Conservation (phyloP, 2,113 vertebrate species). For the Spea bombifrons region DNA sequence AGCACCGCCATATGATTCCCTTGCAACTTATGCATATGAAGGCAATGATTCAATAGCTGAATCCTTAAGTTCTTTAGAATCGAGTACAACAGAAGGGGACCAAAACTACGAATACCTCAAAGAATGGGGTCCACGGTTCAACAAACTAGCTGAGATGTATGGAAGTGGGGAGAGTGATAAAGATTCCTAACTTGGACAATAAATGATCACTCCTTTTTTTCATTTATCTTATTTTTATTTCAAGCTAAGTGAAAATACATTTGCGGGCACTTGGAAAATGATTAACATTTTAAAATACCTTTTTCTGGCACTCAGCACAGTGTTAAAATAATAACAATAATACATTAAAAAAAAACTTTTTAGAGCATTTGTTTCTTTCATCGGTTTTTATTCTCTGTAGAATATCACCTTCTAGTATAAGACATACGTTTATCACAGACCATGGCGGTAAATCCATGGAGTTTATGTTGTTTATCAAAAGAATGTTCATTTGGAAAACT, state of each 20-base stretch:
- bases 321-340: slow-evolving; percentile 50
- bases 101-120: slow-evolving; percentile 96
- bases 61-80: slow-evolving; percentile 92
- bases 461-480: slow-evolving; percentile 71
- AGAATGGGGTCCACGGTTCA: slow-evolving; percentile 93
- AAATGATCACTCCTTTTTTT: slow-evolving; percentile 40
- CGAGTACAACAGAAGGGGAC: slow-evolving; percentile 85
- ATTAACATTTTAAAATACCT: slow-evolving; percentile 63
- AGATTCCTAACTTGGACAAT: slow-evolving; percentile 73
- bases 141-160: slow-evolving; percentile 96
- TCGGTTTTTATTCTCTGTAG: slow-evolving; percentile 65
- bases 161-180: slow-evolving; percentile 87
- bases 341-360: slow-evolving; percentile 40
- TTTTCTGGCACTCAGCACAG: slow-evolving; percentile 70
- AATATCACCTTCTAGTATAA: slow-evolving; percentile 65
- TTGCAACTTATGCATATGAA: slow-evolving; percentile 95
- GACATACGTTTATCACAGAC: slow-evolving; percentile 70
- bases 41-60: slow-evolving; percentile 90
- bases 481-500: slow-evolving; percentile 65
- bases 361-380: slow-evolving; percentile 41
- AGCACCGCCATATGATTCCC: slow-evolving; percentile 92
- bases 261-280: slow-evolving; percentile 57
- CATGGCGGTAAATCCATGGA: slow-evolving; percentile 74
- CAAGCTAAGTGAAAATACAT: slow-evolving; percentile 53
- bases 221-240: background rate